These are phyloP conservation scores for Stichopus chloronotus DNA, from an alignment of 35 echinoderm and acorn worm species.

Conservation along the genomic window DNA sequence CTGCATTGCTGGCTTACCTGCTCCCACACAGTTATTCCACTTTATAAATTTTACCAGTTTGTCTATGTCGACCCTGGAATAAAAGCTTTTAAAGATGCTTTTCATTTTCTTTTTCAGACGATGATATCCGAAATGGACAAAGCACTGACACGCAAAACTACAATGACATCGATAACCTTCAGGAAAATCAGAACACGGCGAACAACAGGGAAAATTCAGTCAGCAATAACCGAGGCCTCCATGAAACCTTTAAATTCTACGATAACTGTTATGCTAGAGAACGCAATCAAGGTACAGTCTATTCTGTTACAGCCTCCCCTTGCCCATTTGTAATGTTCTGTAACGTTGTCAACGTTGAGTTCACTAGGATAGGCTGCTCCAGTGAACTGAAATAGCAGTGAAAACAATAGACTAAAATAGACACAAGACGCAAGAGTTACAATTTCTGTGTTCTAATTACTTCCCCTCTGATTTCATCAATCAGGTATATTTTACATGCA, in stretches of 20 bases:
- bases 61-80: too few relatives aligned
- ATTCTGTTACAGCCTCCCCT: not conserved
- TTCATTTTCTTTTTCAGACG: constrained; percentile 36
- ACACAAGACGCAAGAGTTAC: too few relatives aligned
- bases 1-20: too few relatives aligned
- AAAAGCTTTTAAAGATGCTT: too few relatives aligned
- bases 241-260: constrained; percentile 89
- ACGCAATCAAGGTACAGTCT: constrained; percentile 75
- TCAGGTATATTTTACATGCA: too few relatives aligned
- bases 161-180: constrained; percentile 62
- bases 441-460: too few relatives aligned
- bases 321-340: not conserved
- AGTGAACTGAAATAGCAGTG: too few relatives aligned
- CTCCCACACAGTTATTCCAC: too few relatives aligned
- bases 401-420: too few relatives aligned
- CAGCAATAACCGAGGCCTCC: constrained; percentile 64
- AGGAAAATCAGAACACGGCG: constrained; percentile 60
- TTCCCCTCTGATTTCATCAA: too few relatives aligned
- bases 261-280: constrained; percentile 94
- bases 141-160: constrained; percentile 82
- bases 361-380: too few relatives aligned
- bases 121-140: constrained; percentile 83
- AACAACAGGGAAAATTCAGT: constrained; percentile 72
- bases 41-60: too few relatives aligned
- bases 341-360: not conserved